Percentiles rank a stretch among this genome's conserved stretches.
These are phyloP conservation scores for Terrapene triunguis DNA, from an alignment of 2,113 vertebrate species.

Conservation along the genomic window DNA sequence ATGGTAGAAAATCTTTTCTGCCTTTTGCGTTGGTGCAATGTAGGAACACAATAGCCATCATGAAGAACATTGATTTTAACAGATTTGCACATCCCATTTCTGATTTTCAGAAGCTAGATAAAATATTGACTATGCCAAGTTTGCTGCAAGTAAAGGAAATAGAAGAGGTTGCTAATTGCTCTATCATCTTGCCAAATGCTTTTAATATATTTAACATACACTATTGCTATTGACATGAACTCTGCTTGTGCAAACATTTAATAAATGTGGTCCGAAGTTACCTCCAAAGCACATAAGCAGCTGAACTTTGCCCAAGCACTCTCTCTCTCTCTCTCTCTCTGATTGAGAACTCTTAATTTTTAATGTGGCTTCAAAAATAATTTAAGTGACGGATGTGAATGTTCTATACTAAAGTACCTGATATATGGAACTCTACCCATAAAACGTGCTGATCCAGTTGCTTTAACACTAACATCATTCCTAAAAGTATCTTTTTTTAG, in stretches of 20 bases:
- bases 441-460: neutral
- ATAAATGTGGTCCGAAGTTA: constrained; percentile 35
- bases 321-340: neutral
- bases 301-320: constrained; percentile 14
- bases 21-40: neutral
- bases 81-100: neutral
- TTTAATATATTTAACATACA: constrained; percentile 55
- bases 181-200: neutral
- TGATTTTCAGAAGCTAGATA: neutral
- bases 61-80: constrained; percentile 26
- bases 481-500: neutral
- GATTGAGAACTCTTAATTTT: constrained; percentile 30
- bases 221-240: constrained; percentile 40
- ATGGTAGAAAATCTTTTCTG: constrained; percentile 2
- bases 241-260: constrained; percentile 49
- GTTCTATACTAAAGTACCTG: neutral
- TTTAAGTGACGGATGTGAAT: constrained; percentile 1
- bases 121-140: constrained; percentile 9
- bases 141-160: constrained; percentile 31
- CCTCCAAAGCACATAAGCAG: constrained; percentile 17
- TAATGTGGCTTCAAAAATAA: constrained; percentile 43
- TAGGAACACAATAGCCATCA: neutral
- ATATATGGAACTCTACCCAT: neutral
- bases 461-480: neutral
- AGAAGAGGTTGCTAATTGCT: constrained; percentile 16